phyloP scores from a whole-genome alignment of 2,888 invertebrate genomes.

The Sipunculus nudus region DNA sequence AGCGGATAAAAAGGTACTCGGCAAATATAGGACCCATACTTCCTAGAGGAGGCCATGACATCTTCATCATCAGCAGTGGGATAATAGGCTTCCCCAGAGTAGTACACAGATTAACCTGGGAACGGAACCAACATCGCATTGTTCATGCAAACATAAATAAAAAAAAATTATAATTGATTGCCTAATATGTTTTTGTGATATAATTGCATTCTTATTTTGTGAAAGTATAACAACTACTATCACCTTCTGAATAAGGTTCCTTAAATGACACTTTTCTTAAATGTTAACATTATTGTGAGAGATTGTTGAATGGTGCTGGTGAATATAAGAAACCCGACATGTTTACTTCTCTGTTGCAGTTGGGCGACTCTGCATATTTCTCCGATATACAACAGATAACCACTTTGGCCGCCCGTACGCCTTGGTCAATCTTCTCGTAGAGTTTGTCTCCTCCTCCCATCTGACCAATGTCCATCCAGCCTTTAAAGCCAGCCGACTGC shows the following conservation, averaged over 20 bases:
- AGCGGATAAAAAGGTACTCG: constrained; percentile 60
- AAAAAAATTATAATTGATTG: too few relatives aligned
- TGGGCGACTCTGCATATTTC: constrained; percentile 63
- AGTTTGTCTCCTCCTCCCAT: constrained; percentile 65
- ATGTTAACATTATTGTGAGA: too few relatives aligned
- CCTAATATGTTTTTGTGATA: too few relatives aligned
- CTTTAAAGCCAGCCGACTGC: constrained; percentile 57
- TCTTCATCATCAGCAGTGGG: constrained; percentile 60
- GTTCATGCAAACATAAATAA: too few relatives aligned
- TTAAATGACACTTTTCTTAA: too few relatives aligned
- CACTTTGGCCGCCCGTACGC: constrained; percentile 57
- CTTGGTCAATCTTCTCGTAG: constrained; percentile 60
- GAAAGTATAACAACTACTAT: too few relatives aligned
- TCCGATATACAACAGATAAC: constrained; percentile 55
- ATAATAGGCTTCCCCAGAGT: constrained; percentile 59
- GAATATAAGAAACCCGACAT: too few relatives aligned
- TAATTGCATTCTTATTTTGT: too few relatives aligned
- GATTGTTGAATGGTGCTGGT: too few relatives aligned
- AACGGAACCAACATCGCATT: too few relatives aligned
- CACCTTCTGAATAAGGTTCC: too few relatives aligned
- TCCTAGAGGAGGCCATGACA: constrained; percentile 62
- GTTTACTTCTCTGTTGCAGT: constrained; percentile 62
- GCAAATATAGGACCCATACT: constrained; percentile 64
- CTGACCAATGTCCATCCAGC: constrained; percentile 65
- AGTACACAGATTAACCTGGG: constrained; percentile 60